A percentile compares a stretch with the other conserved stretches of the same genome.
phyloP scores from a whole-genome alignment of 2,888 invertebrate genomes.

The Sarcophaga rosellei region DNA sequence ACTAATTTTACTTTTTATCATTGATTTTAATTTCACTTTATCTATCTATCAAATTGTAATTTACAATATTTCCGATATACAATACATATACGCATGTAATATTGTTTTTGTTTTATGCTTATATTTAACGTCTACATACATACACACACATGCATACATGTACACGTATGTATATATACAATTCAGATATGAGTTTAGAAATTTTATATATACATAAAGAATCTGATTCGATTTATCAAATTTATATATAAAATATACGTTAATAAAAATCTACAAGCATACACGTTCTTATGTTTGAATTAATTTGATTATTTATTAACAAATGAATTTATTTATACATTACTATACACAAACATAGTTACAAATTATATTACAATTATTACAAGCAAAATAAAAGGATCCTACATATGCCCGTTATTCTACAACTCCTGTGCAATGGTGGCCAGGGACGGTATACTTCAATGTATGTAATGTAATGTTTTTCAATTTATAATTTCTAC shows the following conservation, averaged over 20 bases:
- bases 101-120: conserved; percentile 26
- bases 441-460: conserved; percentile 89
- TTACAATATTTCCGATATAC: too few species aligned
- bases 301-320: too few species aligned
- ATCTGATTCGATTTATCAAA: conserved; percentile 1
- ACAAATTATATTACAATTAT: too few species aligned
- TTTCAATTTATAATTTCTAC: background rate
- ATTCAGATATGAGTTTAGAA: conserved; percentile 16
- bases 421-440: conserved; percentile 86
- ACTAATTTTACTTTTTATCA: conserved; percentile 15
- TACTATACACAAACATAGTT: too few species aligned
- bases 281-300: too few species aligned
- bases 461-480: background rate
- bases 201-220: conserved; percentile 27
- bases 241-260: conserved; percentile 50
- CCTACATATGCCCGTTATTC: too few species aligned
- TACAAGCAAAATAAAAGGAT: too few species aligned
- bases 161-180: background rate
- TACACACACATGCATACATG: background rate
- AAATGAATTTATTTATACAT: too few species aligned
- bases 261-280: conserved; percentile 21
- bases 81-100: background rate
- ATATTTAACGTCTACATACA: conserved; percentile 5
- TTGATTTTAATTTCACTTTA: too few species aligned
- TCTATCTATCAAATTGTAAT: too few species aligned